A percentile compares a stretch with the other conserved stretches of the same genome.
phyloP scores from a whole-genome alignment of 2,888 invertebrate species.

The Lasioglossum pauxillum region DNA sequence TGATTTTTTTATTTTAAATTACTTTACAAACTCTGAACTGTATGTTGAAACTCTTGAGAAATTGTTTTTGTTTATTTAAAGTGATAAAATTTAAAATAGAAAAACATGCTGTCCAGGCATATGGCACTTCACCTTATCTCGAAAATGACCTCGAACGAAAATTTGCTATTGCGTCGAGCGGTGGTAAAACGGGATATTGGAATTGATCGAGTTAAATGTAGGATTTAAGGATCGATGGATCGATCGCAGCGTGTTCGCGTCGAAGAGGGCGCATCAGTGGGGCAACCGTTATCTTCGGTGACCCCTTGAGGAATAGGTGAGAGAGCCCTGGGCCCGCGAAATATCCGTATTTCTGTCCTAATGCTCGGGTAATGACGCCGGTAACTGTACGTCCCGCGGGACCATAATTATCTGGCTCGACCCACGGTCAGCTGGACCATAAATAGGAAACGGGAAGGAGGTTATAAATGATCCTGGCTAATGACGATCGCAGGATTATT shows the following conservation, averaged over 20 bases:
- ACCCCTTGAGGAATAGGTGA: conserved; percentile 10
- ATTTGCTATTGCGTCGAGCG: not conserved
- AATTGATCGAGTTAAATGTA: not conserved
- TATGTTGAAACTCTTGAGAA: too few species aligned
- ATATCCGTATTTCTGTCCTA: conserved; percentile 21
- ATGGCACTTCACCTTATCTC: too few species aligned
- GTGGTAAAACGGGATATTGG: not conserved
- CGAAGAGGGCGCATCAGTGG: not conserved
- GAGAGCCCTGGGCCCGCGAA: not conserved
- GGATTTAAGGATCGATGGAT: not conserved
- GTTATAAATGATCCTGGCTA: conserved; percentile 71
- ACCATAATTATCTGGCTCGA: conserved; percentile 62
- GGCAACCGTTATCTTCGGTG: conserved; percentile 42
- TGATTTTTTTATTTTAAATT: too few species aligned
- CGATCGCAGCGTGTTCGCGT: not conserved
- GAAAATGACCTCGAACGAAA: not conserved
- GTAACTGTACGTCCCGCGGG: conserved; percentile 61
- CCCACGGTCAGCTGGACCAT: conserved; percentile 53
- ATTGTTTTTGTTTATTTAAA: too few species aligned
- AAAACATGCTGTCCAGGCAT: too few species aligned
- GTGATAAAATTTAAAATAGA: too few species aligned
- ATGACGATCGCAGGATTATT: conserved; percentile 70
- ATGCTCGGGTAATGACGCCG: conserved; percentile 32
- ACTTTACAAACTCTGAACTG: too few species aligned
- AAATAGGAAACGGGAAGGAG: conserved; percentile 57